These are phyloP conservation scores for Lymantria monacha DNA, from an alignment of 2,888 invertebrate species.

Conservation along the genomic window DNA sequence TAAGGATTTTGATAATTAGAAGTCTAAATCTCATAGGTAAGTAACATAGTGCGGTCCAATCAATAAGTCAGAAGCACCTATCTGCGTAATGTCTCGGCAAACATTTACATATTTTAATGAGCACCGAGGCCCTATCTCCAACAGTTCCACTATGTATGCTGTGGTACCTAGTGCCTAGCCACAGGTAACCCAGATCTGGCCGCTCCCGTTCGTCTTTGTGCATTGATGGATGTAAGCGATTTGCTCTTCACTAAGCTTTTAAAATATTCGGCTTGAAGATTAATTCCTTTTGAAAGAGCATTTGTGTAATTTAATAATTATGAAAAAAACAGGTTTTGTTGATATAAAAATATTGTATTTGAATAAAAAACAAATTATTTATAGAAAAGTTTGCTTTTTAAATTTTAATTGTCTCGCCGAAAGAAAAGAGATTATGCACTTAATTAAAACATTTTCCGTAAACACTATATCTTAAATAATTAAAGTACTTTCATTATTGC, in stretches of 20 bases:
- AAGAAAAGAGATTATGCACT: no score
- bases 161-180: constrained; percentile 5
- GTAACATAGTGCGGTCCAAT: constrained; percentile 51
- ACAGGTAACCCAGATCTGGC: constrained; percentile 32
- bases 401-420: no score
- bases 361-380: no score
- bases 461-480: no score
- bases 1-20: no score
- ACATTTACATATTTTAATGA: constrained; percentile 83
- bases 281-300: neutral
- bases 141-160: constrained; percentile 36
- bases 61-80: constrained; percentile 76
- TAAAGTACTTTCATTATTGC: no score
- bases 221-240: constrained; percentile 33
- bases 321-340: no score
- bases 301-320: no score
- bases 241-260: constrained; percentile 17
- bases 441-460: no score
- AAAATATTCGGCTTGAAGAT: neutral
- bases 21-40: constrained; percentile 15
- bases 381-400: no score
- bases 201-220: constrained; percentile 24
- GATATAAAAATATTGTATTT: no score
- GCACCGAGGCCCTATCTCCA: constrained; percentile 69
- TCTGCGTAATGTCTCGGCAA: constrained; percentile 78